Base-by-base conservation (phyloP, 2,888 invertebrate genomes). In the Acanthosepion esculentum region DNA sequence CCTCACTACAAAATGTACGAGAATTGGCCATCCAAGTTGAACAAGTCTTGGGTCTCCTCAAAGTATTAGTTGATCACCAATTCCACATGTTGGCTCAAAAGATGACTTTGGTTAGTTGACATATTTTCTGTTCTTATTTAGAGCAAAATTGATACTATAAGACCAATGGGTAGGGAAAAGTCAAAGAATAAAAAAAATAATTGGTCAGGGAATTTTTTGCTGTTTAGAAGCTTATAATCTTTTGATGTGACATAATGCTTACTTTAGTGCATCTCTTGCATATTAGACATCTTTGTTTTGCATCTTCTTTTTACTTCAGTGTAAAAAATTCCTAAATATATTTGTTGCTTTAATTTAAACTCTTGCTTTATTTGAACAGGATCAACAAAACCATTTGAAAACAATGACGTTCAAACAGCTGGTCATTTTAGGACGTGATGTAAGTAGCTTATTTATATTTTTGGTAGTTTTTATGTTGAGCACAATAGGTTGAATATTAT, bases 11-110 rank as follows among this genome's bases (percentile, higher is more conserved):
- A 94, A 96, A 97, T 91, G 95, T 98, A 8, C 96, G 97, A 95
- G 97, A 96, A 12, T 95, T 98, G 93, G 95, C 98, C 97, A 98
- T 98, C 95, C 98, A 98, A 97, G 98, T 98, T 3, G 98, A 98
- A 97, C 99, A 99, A 98, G 98, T 99, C 96, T 98, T 99, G 94
- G 98, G 98, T 33, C 98, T 99, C 93, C 99, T 99, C 99, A 98
- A 98, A 97, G 98, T 99, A 94, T 98, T 99, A 10, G 98, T 98
- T 96, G 99, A 99, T 97, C 99, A 99, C 97, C 99, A 99, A 97
- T 98, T 99, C 97, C 98, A 99, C 97, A 98, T 98, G 92, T 98
- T 98, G 53, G 96, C 97, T n/a, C 95, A 96, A 7, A 95, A 96
- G 41, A 96, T 98, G 55, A 95, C 97, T 20, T 96, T 96, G 96